Percentiles rank a stretch among this genome's conserved stretches.
Evolutionary conservation across 2,113 vertebrate genomes (phyloP).

Genomic region (Pseudorhombus dupliciocellatus): DNA sequence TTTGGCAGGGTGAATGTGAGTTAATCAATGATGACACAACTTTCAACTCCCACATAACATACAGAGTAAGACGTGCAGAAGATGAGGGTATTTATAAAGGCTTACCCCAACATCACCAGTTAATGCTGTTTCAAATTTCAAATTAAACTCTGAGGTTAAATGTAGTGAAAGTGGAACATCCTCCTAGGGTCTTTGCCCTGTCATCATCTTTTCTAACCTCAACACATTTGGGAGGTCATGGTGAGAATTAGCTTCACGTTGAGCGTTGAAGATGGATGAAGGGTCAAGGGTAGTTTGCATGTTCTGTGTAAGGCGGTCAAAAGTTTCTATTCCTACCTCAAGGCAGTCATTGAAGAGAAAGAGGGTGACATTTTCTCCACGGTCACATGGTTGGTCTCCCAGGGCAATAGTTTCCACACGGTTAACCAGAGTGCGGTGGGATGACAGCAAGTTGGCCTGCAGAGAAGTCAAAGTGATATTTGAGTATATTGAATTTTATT

Average conservation of each 20-base stretch:
- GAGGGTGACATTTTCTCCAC: slow-evolving; percentile 94
- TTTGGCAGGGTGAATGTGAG: slow-evolving; percentile 20
- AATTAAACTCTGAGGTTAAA: neutral
- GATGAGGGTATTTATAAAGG: neutral
- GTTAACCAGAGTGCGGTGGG: slow-evolving; percentile 92
- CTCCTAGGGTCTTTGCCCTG: no score
- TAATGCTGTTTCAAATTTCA: no score
- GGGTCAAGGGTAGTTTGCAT: no score
- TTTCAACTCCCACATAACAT: neutral
- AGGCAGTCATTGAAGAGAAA: slow-evolving; percentile 98
- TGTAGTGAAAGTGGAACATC: no score
- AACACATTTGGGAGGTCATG: no score
- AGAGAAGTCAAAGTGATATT: neutral
- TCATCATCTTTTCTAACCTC: no score
- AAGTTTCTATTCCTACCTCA: slow-evolving; percentile 82
- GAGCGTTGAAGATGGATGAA: no score
- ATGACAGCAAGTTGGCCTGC: slow-evolving; percentile 96
- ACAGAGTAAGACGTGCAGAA: neutral
- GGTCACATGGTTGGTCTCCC: slow-evolving; percentile 94
- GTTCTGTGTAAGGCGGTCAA: no score
- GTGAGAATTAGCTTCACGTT: no score
- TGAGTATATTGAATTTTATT: no score
- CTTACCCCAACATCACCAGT: no score
- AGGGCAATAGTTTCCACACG: slow-evolving; percentile 92
- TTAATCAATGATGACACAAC: slow-evolving; percentile 55